Evolutionary conservation across 2,113 vertebrate genomes (phyloP), one percentile per base, ranked within the genome.

Genomic region (Pundamilia nyererei): DNA sequence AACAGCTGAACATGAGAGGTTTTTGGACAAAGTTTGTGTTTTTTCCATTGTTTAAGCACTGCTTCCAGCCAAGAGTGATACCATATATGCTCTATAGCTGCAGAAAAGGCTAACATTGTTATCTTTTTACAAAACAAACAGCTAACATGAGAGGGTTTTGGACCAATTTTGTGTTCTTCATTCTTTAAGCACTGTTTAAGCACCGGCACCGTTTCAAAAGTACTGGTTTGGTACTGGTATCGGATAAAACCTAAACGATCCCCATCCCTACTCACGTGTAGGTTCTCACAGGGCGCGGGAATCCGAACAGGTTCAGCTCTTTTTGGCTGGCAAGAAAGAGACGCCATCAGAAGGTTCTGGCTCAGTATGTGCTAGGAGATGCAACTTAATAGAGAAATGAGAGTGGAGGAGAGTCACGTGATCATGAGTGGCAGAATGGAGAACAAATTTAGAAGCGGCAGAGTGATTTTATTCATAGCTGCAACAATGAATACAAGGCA

Each of bases 191-290:
- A 55, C 11, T 0, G 6, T 24, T 55, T 55, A 13, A 24, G 53
- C 4, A 55, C 11, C 2, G 4, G 21, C 6, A 55, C 21, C 2
- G 0, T 55, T 55, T 55, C 6, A 55, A 26, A 55, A 14, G 54
- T 14, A 5, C 12, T 0, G 1, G 21, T 3, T 13, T 26, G 54
- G 54, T 0, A 26, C 54, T 0, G 21, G 54, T 2, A 5, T 26
- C 1, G 0, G 54, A 55, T 55, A 3, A 55, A 55, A 55, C 21
- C 21, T 55, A 2, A 55, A 26, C 0, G 0, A 55, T 55, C 0
- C 21, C 21, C 54, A 55, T 55, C 21, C 21, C 21, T 55, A 72
- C 80, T 9, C 21, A 49, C 35, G 9, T 49, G 7, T 24, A 82
- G 31, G 35, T 7, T 53, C 11, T 31, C n/a, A 7, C 49, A 53